Percentiles rank a stretch among this genome's conserved stretches.
These are phyloP conservation scores for Octodon degus DNA, from an alignment of 2,113 vertebrate species.

Conservation along the genomic window DNA sequence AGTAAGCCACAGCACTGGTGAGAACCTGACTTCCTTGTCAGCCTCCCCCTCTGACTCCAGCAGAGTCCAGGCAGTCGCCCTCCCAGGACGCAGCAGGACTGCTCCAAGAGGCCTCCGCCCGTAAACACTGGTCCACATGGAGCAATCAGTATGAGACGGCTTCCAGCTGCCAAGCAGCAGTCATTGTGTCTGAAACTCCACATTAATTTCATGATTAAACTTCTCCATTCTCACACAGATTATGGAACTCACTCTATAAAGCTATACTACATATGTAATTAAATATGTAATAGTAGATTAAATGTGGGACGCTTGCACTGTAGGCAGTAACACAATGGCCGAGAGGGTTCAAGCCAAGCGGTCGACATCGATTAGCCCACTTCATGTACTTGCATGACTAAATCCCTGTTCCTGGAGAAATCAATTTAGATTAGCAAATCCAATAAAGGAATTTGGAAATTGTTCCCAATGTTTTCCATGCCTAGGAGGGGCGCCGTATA, in stretches of 20 bases:
- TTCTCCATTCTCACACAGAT: not conserved
- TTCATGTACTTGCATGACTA: not conserved
- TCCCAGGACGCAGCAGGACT: accelerated
- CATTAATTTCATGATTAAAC: not conserved
- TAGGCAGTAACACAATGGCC: not conserved
- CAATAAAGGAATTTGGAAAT: not conserved
- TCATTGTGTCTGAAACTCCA: not conserved
- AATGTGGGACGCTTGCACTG: not conserved
- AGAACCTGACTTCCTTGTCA: not conserved
- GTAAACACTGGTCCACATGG: not conserved
- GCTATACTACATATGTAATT: not conserved
- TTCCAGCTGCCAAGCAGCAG: not conserved
- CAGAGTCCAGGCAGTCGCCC: too few species aligned
- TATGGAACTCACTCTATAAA: not conserved
- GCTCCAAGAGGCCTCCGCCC: accelerated
- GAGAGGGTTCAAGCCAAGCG: not conserved
- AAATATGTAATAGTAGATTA: not conserved
- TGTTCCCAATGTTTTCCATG: not conserved
- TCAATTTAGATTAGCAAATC: not conserved
- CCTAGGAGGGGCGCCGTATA: not conserved
- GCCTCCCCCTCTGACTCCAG: not conserved
- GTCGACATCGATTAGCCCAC: not conserved
- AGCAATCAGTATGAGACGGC: not conserved
- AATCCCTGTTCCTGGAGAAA: not conserved
- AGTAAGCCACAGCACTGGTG: not conserved